Percentiles rank a stretch among this genome's conserved stretches.
Conservation (phyloP, 53 echinoderm and acorn worm genomes). For the Luidia sarsii region DNA sequence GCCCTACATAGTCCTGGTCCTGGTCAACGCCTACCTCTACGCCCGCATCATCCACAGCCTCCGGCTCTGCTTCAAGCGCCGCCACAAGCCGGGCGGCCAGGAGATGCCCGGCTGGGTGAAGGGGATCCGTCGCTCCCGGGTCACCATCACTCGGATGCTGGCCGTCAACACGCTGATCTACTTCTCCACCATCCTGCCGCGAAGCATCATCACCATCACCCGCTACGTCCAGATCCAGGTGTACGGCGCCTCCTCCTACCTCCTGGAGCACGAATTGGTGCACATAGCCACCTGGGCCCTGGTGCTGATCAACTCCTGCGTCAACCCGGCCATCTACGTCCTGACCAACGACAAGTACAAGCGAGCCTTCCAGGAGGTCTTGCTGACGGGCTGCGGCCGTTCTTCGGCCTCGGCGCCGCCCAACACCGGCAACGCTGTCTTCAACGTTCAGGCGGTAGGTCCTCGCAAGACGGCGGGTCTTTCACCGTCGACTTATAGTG, state of each 20-base stretch:
- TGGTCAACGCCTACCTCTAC: not conserved
- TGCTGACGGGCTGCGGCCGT: not conserved
- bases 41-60: not conserved
- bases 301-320: conserved; percentile 5
- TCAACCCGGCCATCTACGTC: conserved; percentile 10
- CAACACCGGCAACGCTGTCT: too few species aligned
- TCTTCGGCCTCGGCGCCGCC: too few species aligned
- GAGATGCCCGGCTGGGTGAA: not conserved
- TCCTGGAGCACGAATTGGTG: not conserved
- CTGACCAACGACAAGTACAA: conserved; percentile 10
- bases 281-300: not conserved
- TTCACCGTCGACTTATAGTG: too few species aligned
- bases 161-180: not conserved
- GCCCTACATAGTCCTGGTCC: not conserved
- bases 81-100: not conserved
- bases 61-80: not conserved
- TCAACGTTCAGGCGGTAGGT: too few species aligned
- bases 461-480: too few species aligned
- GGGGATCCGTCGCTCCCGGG: not conserved
- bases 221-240: not conserved
- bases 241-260: not conserved
- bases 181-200: not conserved
- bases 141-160: conserved; percentile 4
- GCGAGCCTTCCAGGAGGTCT: conserved; percentile 3
- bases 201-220: not conserved